Conservation (phyloP, 2,888 invertebrate species). For the Hirtodrosophila trivittata region DNA sequence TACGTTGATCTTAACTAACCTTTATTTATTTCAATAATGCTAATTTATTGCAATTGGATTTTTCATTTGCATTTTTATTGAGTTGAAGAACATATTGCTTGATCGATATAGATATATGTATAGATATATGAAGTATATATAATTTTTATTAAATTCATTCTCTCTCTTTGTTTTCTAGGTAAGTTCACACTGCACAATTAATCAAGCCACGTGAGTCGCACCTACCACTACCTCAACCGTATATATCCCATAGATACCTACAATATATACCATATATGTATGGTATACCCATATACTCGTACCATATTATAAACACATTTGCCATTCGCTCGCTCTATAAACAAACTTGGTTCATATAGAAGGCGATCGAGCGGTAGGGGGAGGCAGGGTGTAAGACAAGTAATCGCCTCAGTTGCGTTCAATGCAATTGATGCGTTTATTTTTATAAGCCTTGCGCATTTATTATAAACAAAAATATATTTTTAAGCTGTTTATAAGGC, state of each 20-base stretch:
- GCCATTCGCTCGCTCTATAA: slow-evolving; percentile 46
- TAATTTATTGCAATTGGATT: too few relatives aligned
- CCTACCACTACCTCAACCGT: slow-evolving; percentile 4
- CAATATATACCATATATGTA: too few relatives aligned
- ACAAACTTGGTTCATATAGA: slow-evolving; percentile 27
- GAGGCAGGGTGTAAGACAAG: neutral
- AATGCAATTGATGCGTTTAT: slow-evolving; percentile 67
- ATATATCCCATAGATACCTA: neutral
- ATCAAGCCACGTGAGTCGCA: slow-evolving; percentile 69
- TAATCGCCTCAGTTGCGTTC: slow-evolving; percentile 11
- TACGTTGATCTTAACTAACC: too few relatives aligned
- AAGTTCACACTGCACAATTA: slow-evolving; percentile 63
- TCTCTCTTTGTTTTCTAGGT: slow-evolving; percentile 56
- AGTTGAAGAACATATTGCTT: too few relatives aligned
- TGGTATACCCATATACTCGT: neutral
- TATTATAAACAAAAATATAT: slow-evolving; percentile 67
- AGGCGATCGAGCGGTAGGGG: neutral
- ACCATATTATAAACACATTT: slow-evolving; percentile 48
- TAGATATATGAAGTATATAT: too few relatives aligned
- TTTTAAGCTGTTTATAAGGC: slow-evolving; percentile 48
- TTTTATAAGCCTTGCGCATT: slow-evolving; percentile 72
- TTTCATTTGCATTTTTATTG: too few relatives aligned
- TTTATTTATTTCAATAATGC: neutral
- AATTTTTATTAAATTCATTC: slow-evolving; percentile 44
- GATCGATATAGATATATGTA: too few relatives aligned